A percentile compares a stretch with the other conserved stretches of the same genome.
These are phyloP conservation scores for Scopus umbretta DNA, from an alignment of 2,113 vertebrate species.

Conservation along the genomic window DNA sequence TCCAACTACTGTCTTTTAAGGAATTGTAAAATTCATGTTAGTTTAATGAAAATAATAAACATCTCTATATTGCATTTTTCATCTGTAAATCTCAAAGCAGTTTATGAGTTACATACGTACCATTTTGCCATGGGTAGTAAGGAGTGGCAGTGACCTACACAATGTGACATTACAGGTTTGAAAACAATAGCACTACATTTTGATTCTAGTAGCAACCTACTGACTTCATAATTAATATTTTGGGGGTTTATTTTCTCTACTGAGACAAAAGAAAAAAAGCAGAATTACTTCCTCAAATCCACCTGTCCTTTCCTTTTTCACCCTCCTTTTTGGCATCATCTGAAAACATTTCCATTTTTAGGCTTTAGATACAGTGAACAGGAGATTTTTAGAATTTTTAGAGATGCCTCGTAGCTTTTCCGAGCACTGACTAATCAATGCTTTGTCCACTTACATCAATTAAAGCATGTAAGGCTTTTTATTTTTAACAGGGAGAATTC, in stretches of 20 bases:
- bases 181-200: background rate
- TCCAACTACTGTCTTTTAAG: background rate
- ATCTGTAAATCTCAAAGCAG: background rate
- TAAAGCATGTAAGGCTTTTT: background rate
- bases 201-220: background rate
- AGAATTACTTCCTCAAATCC: background rate
- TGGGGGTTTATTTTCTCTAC: background rate
- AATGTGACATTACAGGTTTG: background rate
- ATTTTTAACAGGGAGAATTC: background rate
- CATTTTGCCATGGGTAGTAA: background rate
- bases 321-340: background rate
- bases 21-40: background rate
- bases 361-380: background rate
- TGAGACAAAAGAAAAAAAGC: background rate
- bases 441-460: background rate
- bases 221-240: background rate
- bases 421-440: background rate
- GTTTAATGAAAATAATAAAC: background rate
- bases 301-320: background rate
- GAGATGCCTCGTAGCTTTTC: background rate
- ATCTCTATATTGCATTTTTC: background rate
- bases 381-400: background rate
- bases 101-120: background rate
- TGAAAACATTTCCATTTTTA: background rate
- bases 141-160: background rate